Base-by-base conservation (phyloP, 2,797 vertebrate species). In the Ceryle rudis region DNA sequence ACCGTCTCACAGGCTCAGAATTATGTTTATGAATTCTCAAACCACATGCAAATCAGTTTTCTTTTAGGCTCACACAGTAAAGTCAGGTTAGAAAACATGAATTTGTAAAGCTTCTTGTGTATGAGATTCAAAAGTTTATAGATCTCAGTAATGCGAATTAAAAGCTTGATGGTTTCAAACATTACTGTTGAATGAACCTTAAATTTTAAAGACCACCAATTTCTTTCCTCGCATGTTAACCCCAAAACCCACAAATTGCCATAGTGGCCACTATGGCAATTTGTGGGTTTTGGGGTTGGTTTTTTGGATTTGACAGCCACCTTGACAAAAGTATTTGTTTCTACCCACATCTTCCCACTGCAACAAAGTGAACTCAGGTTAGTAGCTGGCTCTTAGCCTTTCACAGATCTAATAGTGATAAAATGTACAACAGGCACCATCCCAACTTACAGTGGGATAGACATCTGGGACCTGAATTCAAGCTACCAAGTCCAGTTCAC, bases 291-390 rank as follows among this genome's bases (percentile, higher is more conserved):
- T 25, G 16, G 23, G 31, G 10, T 28, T 1, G 3, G 37, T 42
- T 21, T n/a, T 47, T 58, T 22, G 20, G 12, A 69, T 72, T 66
- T 51, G 44, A 61, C 33, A 69, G 20, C 7, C 39, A 39, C n/a
- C 7, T 58, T 79, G 73, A 65, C 46, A 79, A 89, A 94, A 84
- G 49, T 4, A 72, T 64, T 74, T 83, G 20, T 49, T 64, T 91
- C n/a, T 44, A 47, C 62, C 35, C 21, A 58, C 26, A 57, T 28
- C 39, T 77, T 84, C 62, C 54, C 21, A 66, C 21, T 79, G n/a
- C n/a, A 69, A 62, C 11, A 70, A 62, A 73, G 9, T 54, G 23
- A 82, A 28, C 49, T 75, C 26, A 44, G 25, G 31, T 69, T 37
- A 33, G 22, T 64, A 47, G 13, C 46, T 90, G 25, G 7, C 44